phyloP scores from a whole-genome alignment of 1,140 invertebrate genomes.

The Ceratina australensis region DNA sequence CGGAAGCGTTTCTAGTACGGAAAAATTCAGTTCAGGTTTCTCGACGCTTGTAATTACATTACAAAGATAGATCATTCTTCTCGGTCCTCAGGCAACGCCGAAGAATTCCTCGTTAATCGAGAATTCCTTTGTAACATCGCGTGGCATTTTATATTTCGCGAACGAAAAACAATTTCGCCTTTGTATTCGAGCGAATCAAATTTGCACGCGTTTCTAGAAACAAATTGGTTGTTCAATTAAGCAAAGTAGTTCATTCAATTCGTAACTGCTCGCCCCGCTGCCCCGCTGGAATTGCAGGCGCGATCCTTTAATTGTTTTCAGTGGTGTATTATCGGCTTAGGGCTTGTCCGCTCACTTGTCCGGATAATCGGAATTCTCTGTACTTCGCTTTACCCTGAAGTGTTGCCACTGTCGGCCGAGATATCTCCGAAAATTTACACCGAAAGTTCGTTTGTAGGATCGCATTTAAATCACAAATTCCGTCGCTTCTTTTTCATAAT shows the following conservation, averaged over 20 bases:
- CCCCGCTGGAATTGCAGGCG: slow-evolving; percentile 2
- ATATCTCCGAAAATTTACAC: not conserved
- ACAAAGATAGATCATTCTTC: too few relatives aligned
- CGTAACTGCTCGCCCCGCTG: not conserved
- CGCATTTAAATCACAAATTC: not conserved
- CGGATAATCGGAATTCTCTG: slow-evolving; percentile 10
- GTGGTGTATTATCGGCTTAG: slow-evolving; percentile 23
- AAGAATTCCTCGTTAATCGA: too few relatives aligned
- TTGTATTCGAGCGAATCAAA: not conserved
- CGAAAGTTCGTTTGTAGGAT: not conserved
- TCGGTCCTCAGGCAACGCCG: too few relatives aligned
- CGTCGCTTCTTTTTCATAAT: not conserved
- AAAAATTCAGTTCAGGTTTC: not conserved
- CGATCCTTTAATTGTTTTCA: slow-evolving; percentile 30
- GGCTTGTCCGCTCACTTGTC: slow-evolving; percentile 17
- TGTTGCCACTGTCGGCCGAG: not conserved
- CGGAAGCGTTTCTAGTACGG: not conserved
- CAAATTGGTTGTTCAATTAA: not conserved
- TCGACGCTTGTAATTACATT: too few relatives aligned
- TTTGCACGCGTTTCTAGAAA: not conserved
- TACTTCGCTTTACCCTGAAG: not conserved
- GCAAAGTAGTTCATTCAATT: not conserved
- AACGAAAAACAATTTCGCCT: too few relatives aligned
- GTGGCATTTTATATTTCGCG: too few relatives aligned
- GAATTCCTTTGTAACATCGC: too few relatives aligned